Evolutionary conservation across 2,113 vertebrate genomes (phyloP), one percentile per base, ranked within the genome.

Genomic region (Clarias macrocephalus): DNA sequence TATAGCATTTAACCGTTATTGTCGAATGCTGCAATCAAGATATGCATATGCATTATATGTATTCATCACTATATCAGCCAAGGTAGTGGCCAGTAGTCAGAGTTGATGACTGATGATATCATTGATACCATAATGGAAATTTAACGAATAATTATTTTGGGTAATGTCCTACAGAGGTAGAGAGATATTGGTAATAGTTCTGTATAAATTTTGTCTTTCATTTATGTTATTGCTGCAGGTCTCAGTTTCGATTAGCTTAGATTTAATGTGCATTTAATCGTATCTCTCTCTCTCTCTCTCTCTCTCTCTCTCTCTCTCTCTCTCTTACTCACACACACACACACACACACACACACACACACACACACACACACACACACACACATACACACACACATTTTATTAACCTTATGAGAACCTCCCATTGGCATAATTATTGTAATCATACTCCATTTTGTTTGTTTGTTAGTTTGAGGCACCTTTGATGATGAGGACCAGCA

Each of bases 191-290:
- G 25, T 75, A 76, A 76, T 54, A 28, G 52, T 79, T 6, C 25
- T 30, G n/a, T 56, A 16, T 18, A 79, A 79, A 18, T 18, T 12
- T 52, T 56, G 56, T 77, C 48, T 77, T 13, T 77, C 18, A 56
- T 16, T 56, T 77, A 25, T 79, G 75, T 79, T 25, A 79, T 56
- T 79, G 75, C 75, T 54, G 52, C 52, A 79, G 52, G 25, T 79
- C 52, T 79, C 75, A 9, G 52, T 4, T 13, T 12, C 23, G 37
- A 79, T 54, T 54, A 54, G 75, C 10, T 79, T 79, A 56, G 56
- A 79, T 54, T 75, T 37, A 48, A 9, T 75, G 72, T 75, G 72
- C 25, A 13, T 19, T 48, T 37, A 48, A 21, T 37, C 37, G 18
- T 73, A 42, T 42, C 19, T 21, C 33, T 6, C 19, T 19, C 9